Evolutionary conservation across 2,113 vertebrate genomes (phyloP).

Genomic region (Dolichotis patagonum): DNA sequence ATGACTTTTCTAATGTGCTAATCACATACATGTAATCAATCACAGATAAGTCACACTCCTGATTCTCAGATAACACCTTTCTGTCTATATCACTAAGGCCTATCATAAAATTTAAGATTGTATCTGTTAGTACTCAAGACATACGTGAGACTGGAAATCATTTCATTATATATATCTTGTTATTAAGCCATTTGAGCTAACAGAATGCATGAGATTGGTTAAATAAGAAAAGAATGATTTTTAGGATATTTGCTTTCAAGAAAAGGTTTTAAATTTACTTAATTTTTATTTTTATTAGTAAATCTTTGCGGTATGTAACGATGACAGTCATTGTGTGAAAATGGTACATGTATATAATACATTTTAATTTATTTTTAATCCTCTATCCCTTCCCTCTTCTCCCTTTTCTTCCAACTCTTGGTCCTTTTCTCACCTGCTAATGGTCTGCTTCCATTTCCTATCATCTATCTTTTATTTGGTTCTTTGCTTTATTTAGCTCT

Average conservation of each 20-base stretch:
- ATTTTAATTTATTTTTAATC: background rate
- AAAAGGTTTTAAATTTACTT: constrained; percentile 18
- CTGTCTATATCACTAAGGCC: background rate
- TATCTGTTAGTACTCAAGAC: background rate
- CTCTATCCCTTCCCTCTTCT: background rate
- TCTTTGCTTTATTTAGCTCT: background rate
- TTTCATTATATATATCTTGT: background rate
- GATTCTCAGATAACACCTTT: background rate
- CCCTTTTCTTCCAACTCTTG: background rate
- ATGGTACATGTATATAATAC: background rate
- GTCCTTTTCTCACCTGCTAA: background rate
- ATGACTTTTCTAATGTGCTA: background rate
- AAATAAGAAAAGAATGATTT: background rate
- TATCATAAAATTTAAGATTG: background rate
- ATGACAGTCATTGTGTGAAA: background rate
- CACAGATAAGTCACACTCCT: background rate
- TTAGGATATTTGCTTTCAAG: background rate
- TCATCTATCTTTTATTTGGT: background rate
- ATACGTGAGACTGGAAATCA: background rate
- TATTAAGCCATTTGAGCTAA: background rate
- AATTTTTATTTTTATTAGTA: background rate
- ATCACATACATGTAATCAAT: background rate
- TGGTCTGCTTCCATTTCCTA: background rate
- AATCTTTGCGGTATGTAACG: background rate
- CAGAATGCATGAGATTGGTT: background rate